Evolutionary conservation across 2,797 vertebrate genomes (phyloP).

Genomic region (Loris lydekkerianus): DNA sequence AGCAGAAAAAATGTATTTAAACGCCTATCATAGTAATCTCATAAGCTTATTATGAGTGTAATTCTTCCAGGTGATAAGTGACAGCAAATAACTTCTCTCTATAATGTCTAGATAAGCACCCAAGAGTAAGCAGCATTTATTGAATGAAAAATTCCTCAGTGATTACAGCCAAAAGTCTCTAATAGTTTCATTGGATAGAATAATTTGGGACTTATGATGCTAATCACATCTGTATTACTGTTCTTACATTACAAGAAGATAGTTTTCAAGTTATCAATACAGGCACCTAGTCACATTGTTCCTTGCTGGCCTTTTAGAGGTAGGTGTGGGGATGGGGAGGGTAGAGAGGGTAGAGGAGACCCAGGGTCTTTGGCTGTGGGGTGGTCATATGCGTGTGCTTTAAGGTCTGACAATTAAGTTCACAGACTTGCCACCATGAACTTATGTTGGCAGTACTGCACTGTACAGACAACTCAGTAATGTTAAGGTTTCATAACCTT

Average conservation of each 20-base stretch:
- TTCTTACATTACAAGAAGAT: background rate
- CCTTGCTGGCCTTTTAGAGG: background rate
- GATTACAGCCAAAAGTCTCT: background rate
- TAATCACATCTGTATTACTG: background rate
- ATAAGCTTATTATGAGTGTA: background rate
- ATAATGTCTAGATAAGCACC: background rate
- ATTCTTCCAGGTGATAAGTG: background rate
- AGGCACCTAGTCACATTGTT: background rate
- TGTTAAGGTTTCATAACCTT: too few relatives aligned
- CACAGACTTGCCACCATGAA: too few relatives aligned
- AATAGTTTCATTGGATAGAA: background rate
- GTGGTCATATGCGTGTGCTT: background rate
- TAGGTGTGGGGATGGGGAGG: background rate
- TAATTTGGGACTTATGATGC: background rate
- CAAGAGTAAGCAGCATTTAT: background rate
- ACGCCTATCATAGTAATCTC: conserved; percentile 5
- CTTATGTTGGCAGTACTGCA: too few relatives aligned
- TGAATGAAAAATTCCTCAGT: background rate
- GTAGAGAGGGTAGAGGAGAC: background rate
- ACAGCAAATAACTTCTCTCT: background rate
- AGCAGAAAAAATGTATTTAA: background rate
- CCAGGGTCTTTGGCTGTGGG: background rate
- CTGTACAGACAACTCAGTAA: too few relatives aligned
- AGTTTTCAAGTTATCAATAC: background rate
- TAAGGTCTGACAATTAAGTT: too few relatives aligned